These are phyloP conservation scores for Pelusios castaneus DNA, from an alignment of 2,113 vertebrate genomes.

Conservation along the genomic window DNA sequence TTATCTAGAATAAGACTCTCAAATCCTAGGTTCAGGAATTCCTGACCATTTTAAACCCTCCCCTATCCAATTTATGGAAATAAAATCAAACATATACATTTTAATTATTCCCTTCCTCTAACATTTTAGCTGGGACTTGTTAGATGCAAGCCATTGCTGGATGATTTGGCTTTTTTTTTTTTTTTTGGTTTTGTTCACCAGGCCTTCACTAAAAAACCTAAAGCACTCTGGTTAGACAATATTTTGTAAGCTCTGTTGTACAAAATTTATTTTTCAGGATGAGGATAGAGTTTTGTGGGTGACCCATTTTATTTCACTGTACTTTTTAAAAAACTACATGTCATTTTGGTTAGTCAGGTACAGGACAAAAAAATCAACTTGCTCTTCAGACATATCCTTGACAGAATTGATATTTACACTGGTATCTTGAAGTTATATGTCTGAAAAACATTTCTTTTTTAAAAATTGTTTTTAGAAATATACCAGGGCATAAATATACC, in stretches of 20 bases:
- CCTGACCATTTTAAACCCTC: background rate
- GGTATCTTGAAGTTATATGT: background rate
- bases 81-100: background rate
- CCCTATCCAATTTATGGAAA: background rate
- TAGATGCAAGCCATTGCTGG: background rate
- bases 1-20: background rate
- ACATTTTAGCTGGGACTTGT: background rate
- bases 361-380: background rate
- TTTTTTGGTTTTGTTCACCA: background rate
- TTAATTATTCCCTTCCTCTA: background rate
- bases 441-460: background rate
- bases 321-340: background rate
- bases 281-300: background rate
- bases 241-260: background rate
- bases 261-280: background rate
- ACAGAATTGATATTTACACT: background rate
- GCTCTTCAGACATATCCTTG: background rate
- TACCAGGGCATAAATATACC: too few relatives aligned
- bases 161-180: background rate
- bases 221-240: background rate
- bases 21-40: background rate
- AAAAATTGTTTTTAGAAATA: background rate
- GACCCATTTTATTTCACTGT: background rate
- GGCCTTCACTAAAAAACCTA: background rate
- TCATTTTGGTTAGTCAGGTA: background rate